phyloP scores from a whole-genome alignment of 37 sponge, comb jelly and placozoan genomes.

The Diacarnus erythraeanus region DNA sequence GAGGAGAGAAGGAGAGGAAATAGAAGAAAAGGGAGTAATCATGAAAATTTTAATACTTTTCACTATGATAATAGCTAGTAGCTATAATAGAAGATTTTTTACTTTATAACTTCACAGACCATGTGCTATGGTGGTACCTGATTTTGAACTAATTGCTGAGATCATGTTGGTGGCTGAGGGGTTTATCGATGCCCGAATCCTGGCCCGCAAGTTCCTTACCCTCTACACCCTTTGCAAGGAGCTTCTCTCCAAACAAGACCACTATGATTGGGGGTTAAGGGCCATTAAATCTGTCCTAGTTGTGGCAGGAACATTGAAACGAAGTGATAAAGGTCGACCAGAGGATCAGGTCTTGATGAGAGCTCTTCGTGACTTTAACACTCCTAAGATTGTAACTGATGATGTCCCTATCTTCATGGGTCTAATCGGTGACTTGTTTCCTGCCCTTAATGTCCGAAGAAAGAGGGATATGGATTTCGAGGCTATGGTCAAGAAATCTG shows the following conservation, averaged over 20 bases:
- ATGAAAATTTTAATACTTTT: too few relatives aligned
- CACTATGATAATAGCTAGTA: too few relatives aligned
- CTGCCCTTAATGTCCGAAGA: conserved; percentile 95
- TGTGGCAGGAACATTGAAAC: conserved; percentile 96
- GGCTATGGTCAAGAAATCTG: conserved; percentile 82
- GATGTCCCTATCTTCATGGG: conserved; percentile 98
- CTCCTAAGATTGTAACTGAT: conserved; percentile 97
- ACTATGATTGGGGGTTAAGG: conserved; percentile 99
- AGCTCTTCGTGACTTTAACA: conserved; percentile 98
- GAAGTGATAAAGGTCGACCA: conserved; percentile 92
- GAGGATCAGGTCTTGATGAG: conserved; percentile 99
- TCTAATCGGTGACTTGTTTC: conserved; percentile 98
- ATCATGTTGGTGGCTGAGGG: conserved; percentile 99
- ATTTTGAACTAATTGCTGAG: conserved; percentile 98
- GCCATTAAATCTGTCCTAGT: conserved; percentile 99
- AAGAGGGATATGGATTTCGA: conserved; percentile 97
- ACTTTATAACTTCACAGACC: too few relatives aligned
- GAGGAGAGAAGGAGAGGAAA: too few relatives aligned
- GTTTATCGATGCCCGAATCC: conserved; percentile 90
- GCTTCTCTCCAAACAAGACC: conserved; percentile 92
- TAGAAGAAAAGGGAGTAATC: too few relatives aligned
- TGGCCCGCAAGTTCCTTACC: conserved; percentile 98
- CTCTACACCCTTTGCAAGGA: conserved; percentile 97
- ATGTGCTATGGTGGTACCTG: conserved; percentile 99
- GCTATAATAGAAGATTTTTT: too few relatives aligned